A percentile compares a stretch with the other conserved stretches of the same genome.
phyloP scores from a whole-genome alignment of 2,888 invertebrate genomes.

The Drosophila recens region DNA sequence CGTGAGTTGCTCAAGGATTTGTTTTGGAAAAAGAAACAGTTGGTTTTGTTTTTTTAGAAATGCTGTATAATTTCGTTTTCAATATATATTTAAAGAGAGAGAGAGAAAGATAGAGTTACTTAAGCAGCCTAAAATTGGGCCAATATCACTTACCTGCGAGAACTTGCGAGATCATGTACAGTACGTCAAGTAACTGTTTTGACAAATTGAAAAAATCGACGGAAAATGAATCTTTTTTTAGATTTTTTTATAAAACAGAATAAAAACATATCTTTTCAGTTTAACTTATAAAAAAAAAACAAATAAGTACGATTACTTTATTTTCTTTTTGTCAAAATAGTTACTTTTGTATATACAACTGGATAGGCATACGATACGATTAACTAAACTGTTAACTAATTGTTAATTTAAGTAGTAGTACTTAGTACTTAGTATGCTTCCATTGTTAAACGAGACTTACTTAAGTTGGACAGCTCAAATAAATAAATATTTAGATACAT shows the following conservation, averaged over 20 bases:
- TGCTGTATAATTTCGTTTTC: conserved; percentile 6
- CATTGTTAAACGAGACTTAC: conserved; percentile 59
- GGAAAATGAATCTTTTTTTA: no score
- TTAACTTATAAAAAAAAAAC: background rate
- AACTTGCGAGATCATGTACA: background rate
- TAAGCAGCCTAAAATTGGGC: conserved; percentile 36
- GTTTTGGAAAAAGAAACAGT: conserved; percentile 58
- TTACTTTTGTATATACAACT: conserved; percentile 29
- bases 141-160: conserved; percentile 40
- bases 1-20: conserved; percentile 39
- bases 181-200: background rate
- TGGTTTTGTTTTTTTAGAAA: conserved; percentile 45
- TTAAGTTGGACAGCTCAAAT: conserved; percentile 52
- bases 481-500: conserved; percentile 61
- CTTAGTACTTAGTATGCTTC: conserved; percentile 31
- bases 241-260: background rate
- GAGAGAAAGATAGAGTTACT: conserved; percentile 37
- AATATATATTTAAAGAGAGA: conserved; percentile 3
- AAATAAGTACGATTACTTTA: background rate
- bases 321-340: background rate
- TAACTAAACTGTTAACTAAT: conserved; percentile 47
- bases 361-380: conserved; percentile 39
- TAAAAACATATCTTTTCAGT: background rate
- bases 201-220: background rate
- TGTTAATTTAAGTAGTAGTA: conserved; percentile 38